Base-by-base conservation (phyloP, 2,113 vertebrate species). In the Siniperca chuatsi region DNA sequence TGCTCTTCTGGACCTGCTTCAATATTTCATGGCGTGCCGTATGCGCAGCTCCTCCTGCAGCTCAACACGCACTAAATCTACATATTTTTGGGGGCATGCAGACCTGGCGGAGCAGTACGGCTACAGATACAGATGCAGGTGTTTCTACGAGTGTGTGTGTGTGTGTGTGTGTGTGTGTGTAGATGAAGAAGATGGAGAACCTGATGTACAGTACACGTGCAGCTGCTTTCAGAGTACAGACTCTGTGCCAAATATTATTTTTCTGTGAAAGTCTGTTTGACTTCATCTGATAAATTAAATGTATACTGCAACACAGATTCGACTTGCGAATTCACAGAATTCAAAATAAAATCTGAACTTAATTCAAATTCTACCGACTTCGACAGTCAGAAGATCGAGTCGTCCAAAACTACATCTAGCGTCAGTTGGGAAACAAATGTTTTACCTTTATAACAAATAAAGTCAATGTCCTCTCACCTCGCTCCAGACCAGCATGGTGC, bases 401-500 rank as follows among this genome's bases (percentile, higher is more conserved):
- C 10, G 13, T 15, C 46, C 46, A 13, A 16, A 48, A 48, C 4
- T 16, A 48, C 46, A 48, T 1, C 13, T 5, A 16, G 46, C 40
- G 10, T 3, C 44, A 46, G 8, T 42, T 42, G 35, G 35, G 42
- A 10, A 42, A 42, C 42, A 42, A 42, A 42, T 42, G 12, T 48
- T 48, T 55, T 55, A 3, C 18, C 23, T 21, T 6, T n/a, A 6
- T 55, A 23, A 58, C 23, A 12, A 25, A 25, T 25, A 29, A 6
- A 10, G 25, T 4, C 29, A 21, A 1, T 8, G 44, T 40, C 0
- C 1, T n/a, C 94, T 84, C 81, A 99, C 98, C 97, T 98, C 98
- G 33, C 98, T 98, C 98, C 98, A 99, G 62, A 99, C 97, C 87
- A 98, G 95, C 96, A 98, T 96, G 85, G 97, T 98, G 70, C 98